A percentile compares a stretch with the other conserved stretches of the same genome.
These are phyloP conservation scores for Plodia interpunctella DNA, from an alignment of 1,140 invertebrate genomes.

Conservation along the genomic window DNA sequence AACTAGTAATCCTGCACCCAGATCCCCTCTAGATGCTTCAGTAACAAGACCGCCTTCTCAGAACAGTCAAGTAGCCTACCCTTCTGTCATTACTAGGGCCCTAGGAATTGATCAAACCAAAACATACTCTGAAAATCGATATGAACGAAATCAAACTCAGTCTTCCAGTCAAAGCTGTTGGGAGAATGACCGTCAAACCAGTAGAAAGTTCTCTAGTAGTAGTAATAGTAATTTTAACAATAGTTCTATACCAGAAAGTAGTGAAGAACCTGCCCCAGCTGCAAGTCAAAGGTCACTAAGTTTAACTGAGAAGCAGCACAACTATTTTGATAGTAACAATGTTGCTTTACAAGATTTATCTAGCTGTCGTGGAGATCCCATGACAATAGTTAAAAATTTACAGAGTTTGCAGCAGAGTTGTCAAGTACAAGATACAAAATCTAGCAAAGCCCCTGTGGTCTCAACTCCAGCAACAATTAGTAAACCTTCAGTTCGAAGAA, in stretches of 20 bases:
- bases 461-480: constrained; percentile 35
- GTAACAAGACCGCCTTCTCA: constrained; percentile 81
- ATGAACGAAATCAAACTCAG: constrained; percentile 77
- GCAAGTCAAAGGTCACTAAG: constrained; percentile 43
- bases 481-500: constrained; percentile 68
- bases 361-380: constrained; percentile 84
- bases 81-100: constrained; percentile 84
- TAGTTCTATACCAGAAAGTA: constrained; percentile 71
- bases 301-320: constrained; percentile 55
- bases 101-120: constrained; percentile 80
- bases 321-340: constrained; percentile 69
- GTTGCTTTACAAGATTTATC: constrained; percentile 83
- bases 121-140: constrained; percentile 78
- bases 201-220: constrained; percentile 64
- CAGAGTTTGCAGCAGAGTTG: constrained; percentile 81
- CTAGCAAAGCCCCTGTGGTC: constrained; percentile 55
- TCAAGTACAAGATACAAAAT: constrained; percentile 78
- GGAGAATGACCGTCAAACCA: constrained; percentile 64
- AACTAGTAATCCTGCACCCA: constrained; percentile 79
- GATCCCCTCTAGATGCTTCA: constrained; percentile 83
- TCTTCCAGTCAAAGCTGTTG: constrained; percentile 67
- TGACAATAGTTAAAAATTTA: constrained; percentile 85
- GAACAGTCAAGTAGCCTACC: constrained; percentile 81
- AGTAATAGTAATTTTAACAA: constrained; percentile 63
- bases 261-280: constrained; percentile 49